Conservation (phyloP, 1,140 invertebrate species). For the Chymomyza costata region DNA sequence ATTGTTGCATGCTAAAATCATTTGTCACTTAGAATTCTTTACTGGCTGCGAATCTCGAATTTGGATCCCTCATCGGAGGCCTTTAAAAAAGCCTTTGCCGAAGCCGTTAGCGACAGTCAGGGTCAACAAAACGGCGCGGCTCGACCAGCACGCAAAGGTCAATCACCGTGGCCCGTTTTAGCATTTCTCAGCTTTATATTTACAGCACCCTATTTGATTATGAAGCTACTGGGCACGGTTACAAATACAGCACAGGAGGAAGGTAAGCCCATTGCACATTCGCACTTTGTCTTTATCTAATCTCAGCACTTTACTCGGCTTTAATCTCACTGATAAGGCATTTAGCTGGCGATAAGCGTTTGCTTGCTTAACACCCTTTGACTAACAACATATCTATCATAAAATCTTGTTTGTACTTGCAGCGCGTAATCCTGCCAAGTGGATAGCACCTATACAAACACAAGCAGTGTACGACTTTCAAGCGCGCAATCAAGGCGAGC, state of each 20-base stretch:
- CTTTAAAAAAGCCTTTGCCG: slow-evolving; percentile 79
- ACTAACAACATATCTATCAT: too few relatives aligned
- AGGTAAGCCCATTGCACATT: slow-evolving; percentile 74
- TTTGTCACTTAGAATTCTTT: slow-evolving; percentile 61
- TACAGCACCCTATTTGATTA: slow-evolving; percentile 93
- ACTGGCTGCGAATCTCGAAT: slow-evolving; percentile 64
- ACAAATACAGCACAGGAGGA: slow-evolving; percentile 77
- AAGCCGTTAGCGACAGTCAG: slow-evolving; percentile 74
- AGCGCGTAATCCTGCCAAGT: slow-evolving; percentile 81
- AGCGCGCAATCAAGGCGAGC: slow-evolving; percentile 83
- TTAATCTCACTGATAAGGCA: slow-evolving; percentile 41
- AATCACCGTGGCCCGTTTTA: slow-evolving; percentile 82
- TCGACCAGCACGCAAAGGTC: slow-evolving; percentile 41
- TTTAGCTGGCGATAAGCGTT: slow-evolving; percentile 41
- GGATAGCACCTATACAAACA: slow-evolving; percentile 85
- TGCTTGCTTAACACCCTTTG: slow-evolving; percentile 7
- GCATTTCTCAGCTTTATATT: slow-evolving; percentile 91
- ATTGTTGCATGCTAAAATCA: not conserved
- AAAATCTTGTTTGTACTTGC: slow-evolving; percentile 35
- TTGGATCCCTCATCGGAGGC: slow-evolving; percentile 74
- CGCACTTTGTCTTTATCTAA: slow-evolving; percentile 70
- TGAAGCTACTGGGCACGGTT: slow-evolving; percentile 85
- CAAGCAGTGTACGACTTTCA: slow-evolving; percentile 86
- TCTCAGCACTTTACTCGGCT: slow-evolving; percentile 50
- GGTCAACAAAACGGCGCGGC: slow-evolving; percentile 30